Base-by-base conservation (phyloP, 2,797 vertebrate species). In the Danio jaintianensis region DNA sequence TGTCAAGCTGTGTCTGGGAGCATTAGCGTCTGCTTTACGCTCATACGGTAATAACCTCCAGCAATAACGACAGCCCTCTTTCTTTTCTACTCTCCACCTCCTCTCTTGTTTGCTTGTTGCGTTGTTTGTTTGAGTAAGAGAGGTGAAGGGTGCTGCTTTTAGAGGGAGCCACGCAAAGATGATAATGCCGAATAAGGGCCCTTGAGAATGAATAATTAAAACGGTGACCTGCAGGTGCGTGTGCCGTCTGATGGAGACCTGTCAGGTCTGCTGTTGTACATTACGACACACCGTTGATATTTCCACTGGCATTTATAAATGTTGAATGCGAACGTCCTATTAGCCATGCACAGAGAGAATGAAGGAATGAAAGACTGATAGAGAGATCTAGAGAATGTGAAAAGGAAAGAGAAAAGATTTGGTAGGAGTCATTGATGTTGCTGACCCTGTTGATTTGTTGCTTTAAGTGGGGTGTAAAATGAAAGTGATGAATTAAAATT, bases 291-390 rank as follows among this genome's bases (percentile, higher is more conserved):
- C 66, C 82, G 83, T 82, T 92, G 86, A 89, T 93, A 90, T 91
- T 91, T 92, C 88, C 90, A 36, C 85, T 93, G 86, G 82, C 90
- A 90, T 89, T 92, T 92, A 90, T 92, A 93, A 94, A 91, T 92
- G 84, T 91, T 92, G 89, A 94, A 87, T 91, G 87, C 87, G 85
- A 86, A 87, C 81, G 77, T 88, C 84, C 82, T 86, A 89, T 90
- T 92, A 88, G 82, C 77, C 69, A 77, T 61, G 75, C 84, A 69
- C 43, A 82, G 56, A 6, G 81, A 80, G 78, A 81, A 75, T 72
- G 61, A 73, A 48, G 50, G 73, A 75, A 84, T 52, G 50, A 67
- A 83, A 82, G 75, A 71, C 22, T 18, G 70, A 77, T 52, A 69
- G 77, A 62, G 36, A 71, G 69, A 62, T 68, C 36, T n/a, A 76